Evolutionary conservation across 2,113 vertebrate genomes (phyloP).

Genomic region (Pygoscelis adeliae): DNA sequence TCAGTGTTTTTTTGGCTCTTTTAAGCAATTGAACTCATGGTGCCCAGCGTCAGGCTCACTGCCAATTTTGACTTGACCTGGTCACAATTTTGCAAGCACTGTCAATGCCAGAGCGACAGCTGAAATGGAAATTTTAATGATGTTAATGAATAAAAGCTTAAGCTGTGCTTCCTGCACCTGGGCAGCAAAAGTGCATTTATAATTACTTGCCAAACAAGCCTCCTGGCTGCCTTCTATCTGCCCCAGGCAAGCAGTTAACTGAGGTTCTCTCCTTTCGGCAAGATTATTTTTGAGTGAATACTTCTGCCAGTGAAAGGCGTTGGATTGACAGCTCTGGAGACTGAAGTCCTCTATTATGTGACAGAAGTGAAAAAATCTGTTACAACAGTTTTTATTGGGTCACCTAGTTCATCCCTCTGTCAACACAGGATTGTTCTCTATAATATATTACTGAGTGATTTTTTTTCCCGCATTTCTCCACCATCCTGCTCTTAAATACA

Average conservation of each 20-base stretch:
- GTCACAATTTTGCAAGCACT: conserved; percentile 23
- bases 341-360: conserved; percentile 47
- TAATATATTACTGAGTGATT: background rate
- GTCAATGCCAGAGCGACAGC: conserved; percentile 40
- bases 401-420: conserved; percentile 51
- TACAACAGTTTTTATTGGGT: conserved; percentile 64
- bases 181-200: conserved; percentile 58
- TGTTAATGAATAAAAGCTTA: conserved; percentile 65
- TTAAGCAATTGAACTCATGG: conserved; percentile 21
- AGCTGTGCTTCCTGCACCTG: conserved; percentile 51
- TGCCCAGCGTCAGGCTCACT: background rate
- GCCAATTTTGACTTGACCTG: conserved; percentile 51
- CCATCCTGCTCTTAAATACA: background rate
- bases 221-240: conserved; percentile 41
- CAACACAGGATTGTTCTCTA: conserved; percentile 12
- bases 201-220: conserved; percentile 59
- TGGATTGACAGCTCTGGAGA: conserved; percentile 63
- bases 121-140: conserved; percentile 69
- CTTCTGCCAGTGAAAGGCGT: conserved; percentile 27
- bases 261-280: conserved; percentile 35
- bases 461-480: background rate
- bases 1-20: background rate
- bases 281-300: conserved; percentile 55
- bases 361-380: conserved; percentile 46
- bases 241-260: conserved; percentile 63